Evolutionary conservation across 2,797 vertebrate genomes (phyloP), one percentile per base, ranked within the genome.

Genomic region (Chiroxiphia lanceolata): DNA sequence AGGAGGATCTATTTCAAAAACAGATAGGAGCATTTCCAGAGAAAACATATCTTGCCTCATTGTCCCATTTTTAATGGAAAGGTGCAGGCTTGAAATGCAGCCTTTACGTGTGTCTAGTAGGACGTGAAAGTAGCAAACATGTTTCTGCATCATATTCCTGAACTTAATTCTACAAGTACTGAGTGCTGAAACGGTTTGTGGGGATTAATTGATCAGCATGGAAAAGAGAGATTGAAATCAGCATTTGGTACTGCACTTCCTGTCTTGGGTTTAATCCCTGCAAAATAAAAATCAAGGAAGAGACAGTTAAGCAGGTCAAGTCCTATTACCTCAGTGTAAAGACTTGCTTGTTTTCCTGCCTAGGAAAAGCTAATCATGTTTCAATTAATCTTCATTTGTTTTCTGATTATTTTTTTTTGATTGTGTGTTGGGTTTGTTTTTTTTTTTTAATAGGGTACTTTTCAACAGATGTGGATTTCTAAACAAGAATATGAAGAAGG

Each of bases 391-490:
- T 47, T 50, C 4, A 20, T 61, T 61, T 77, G 36, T 77, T 29
- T 67, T 85, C 21, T 69, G 22, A 11, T 23, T 45, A 13, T 2
- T 10, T 36, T 83, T n/a, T 61, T n/a, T 90, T 82, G 42, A 97
- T 88, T 91, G 23, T 96, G 40, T 96, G 76, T 94, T 87, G 51
- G 17, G 31, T 72, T 90, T 83, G 10, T 42, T 59, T 50, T 26
- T 38, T 38, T 65, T 22, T 48, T 97, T 95, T 95, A 97, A 40
- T 92, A 99, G 99, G 99, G 99, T 91, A 99, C 99, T 83, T 99
- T 99, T 97, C 99, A 99, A 95, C 99, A 99, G 97, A 99, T 99
- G 99, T 99, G 99, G 99, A 99, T 99, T 98, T 99, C 99, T 42
- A 99, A 99, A 97, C 99, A 99, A 96, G 99, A 99, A 87, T 99